phyloP scores from a whole-genome alignment of 2,888 invertebrate species.

The Andricus quercusramuli region DNA sequence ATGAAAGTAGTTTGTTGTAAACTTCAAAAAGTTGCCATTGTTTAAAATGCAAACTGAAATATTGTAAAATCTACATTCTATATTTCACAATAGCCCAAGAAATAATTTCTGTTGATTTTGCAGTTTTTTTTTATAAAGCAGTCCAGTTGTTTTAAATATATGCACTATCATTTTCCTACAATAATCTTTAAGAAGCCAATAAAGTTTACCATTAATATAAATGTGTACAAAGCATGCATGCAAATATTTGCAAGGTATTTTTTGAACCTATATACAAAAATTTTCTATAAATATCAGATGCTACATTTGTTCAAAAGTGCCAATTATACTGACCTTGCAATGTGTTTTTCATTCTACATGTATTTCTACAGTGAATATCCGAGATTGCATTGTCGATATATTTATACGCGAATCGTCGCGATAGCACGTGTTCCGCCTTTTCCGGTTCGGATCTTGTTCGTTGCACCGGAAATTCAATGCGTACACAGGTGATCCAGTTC shows the following conservation, averaged over 20 bases:
- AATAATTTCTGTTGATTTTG: no score
- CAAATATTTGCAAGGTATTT: no score
- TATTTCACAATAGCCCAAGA: no score
- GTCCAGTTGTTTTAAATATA: not conserved
- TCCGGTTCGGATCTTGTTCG: constrained; percentile 50
- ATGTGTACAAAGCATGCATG: no score
- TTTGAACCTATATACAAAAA: not conserved
- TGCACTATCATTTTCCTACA: not conserved
- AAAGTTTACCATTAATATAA: no score
- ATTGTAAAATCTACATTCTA: no score
- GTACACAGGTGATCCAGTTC: constrained; percentile 13
- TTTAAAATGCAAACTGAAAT: no score
- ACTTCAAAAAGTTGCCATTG: no score
- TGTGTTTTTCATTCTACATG: not conserved
- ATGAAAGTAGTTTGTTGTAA: no score
- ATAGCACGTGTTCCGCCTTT: constrained; percentile 49
- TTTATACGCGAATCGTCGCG: constrained; percentile 45
- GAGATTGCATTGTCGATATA: constrained; percentile 6
- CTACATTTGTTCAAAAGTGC: not conserved
- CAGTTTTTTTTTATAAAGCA: no score
- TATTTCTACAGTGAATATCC: not conserved
- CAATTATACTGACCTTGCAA: constrained; percentile 14
- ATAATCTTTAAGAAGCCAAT: no score
- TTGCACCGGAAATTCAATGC: constrained; percentile 50
- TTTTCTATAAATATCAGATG: not conserved